These are phyloP conservation scores for Pipistrellus nathusii DNA, from an alignment of 2,797 vertebrate species.

Conservation along the genomic window DNA sequence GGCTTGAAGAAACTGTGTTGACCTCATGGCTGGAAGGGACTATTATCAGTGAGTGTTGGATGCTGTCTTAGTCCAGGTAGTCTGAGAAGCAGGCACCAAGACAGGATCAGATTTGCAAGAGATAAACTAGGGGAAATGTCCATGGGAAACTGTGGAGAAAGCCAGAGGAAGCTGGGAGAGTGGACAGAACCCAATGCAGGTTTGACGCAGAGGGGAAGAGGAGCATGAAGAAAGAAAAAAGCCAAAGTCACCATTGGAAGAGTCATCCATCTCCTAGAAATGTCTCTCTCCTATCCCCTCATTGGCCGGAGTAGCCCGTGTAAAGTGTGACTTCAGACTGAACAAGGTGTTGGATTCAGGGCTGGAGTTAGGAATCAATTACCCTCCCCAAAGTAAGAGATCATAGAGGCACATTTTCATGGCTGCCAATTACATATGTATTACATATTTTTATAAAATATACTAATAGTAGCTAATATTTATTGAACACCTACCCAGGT, in stretches of 20 bases:
- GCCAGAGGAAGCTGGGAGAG: background rate
- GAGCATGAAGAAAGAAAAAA: background rate
- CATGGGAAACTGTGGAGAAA: background rate
- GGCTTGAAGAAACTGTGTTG: too few species aligned
- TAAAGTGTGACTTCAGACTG: background rate
- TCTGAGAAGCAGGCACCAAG: constrained; percentile 38
- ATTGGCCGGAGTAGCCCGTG: background rate
- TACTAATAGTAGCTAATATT: constrained; percentile 9
- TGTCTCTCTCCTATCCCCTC: background rate
- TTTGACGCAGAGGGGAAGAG: background rate
- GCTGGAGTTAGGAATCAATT: background rate
- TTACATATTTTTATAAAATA: background rate
- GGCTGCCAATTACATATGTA: background rate
- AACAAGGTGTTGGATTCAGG: background rate
- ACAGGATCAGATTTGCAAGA: constrained; percentile 39
- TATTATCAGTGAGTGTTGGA: background rate
- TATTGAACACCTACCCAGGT: background rate
- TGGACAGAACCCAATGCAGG: background rate
- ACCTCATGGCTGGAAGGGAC: background rate
- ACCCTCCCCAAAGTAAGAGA: background rate
- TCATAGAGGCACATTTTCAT: background rate
- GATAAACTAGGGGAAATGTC: background rate
- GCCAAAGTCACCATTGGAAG: background rate
- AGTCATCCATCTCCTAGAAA: background rate
- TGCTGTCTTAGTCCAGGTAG: background rate